Percentiles rank a stretch among this genome's conserved stretches.
Conservation (phyloP, 2,113 vertebrate genomes). For the Hippolais icterina region DNA sequence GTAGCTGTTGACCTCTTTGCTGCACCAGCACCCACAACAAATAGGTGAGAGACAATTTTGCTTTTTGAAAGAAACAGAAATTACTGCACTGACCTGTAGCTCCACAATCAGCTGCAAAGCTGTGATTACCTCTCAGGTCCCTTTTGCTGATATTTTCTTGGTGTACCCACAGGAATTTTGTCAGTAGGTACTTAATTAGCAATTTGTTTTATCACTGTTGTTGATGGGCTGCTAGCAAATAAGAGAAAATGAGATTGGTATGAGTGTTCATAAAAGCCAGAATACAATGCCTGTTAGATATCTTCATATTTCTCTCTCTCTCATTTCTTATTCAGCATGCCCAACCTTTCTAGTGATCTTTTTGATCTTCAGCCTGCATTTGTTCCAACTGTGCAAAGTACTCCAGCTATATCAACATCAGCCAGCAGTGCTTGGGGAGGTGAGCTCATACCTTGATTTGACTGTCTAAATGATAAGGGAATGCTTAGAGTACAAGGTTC, state of each 20-base stretch:
- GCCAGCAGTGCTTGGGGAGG: constrained; percentile 90
- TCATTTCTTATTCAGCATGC: constrained; percentile 78
- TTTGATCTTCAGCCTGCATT: constrained; percentile 89
- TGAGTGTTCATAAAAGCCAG: neutral
- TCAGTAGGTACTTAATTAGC: neutral
- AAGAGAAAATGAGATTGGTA: neutral
- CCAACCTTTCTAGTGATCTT: constrained; percentile 88
- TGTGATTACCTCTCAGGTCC: neutral
- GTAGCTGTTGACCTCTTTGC: constrained; percentile 83
- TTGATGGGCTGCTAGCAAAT: neutral
- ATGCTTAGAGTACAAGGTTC: neutral
- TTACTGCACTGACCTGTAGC: neutral
- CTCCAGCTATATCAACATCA: constrained; percentile 84
- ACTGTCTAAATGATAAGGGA: neutral
- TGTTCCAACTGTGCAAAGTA: constrained; percentile 86
- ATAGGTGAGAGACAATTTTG: constrained; percentile 73
- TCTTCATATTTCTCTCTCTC: neutral
- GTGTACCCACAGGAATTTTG: neutral
- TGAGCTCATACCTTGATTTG: constrained; percentile 42
- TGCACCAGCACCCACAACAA: constrained; percentile 82
- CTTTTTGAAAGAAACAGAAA: neutral
- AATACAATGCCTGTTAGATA: neutral
- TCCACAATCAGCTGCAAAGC: neutral
- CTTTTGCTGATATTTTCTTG: neutral
- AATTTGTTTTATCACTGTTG: neutral